Percentiles rank a stretch among this genome's conserved stretches.
Conservation (phyloP, 37 sponge, comb jelly and placozoan genomes). For the Chondrosia reniformis region DNA sequence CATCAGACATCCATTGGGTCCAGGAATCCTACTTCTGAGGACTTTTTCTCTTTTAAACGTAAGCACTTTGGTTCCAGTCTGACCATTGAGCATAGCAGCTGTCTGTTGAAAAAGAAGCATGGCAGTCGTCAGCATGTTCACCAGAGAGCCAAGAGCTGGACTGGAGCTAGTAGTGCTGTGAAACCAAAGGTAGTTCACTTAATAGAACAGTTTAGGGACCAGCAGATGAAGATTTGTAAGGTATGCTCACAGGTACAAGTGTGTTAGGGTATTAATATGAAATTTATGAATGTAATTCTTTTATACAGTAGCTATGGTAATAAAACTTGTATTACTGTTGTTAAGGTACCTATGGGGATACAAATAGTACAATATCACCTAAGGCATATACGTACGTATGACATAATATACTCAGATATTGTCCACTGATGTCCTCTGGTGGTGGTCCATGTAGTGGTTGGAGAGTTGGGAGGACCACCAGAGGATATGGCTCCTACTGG, state of each 20-base stretch:
- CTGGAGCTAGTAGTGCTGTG: not conserved
- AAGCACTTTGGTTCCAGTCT: not conserved
- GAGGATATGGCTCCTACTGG: slow-evolving; percentile 35
- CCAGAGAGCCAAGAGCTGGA: not conserved
- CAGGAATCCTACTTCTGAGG: not conserved
- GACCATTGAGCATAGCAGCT: slow-evolving; percentile 24
- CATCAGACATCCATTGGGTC: not conserved
- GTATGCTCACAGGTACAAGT: slow-evolving; percentile 13
- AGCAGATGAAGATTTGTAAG: slow-evolving; percentile 38
- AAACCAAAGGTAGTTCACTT: slow-evolving; percentile 1
- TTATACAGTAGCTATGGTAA: no score
- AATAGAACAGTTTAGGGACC: slow-evolving; percentile 51
- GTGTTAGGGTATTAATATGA: not conserved
- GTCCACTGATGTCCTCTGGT: no score
- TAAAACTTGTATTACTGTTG: not conserved
- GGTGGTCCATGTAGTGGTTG: no score
- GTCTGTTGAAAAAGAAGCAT: slow-evolving; percentile 9
- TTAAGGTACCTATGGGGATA: no score
- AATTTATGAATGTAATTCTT: no score
- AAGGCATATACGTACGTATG: not conserved
- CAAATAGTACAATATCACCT: no score
- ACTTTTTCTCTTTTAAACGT: slow-evolving; percentile 24
- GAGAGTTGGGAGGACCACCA: slow-evolving; percentile 28
- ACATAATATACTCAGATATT: not conserved
- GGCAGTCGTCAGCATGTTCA: not conserved